Evolutionary conservation across 2,888 invertebrate genomes (phyloP).

Genomic region (Pteria penguin): DNA sequence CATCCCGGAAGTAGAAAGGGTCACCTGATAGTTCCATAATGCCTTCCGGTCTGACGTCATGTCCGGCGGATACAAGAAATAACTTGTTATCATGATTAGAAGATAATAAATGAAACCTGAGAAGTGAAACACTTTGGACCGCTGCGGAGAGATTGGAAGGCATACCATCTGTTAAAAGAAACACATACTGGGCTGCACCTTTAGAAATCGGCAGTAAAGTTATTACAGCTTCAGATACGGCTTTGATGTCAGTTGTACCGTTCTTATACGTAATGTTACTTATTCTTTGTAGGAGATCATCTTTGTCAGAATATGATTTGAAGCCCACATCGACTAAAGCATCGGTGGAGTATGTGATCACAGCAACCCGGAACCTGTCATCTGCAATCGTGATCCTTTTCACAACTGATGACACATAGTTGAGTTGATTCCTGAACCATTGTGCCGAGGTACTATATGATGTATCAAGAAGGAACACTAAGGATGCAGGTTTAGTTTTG

Average conservation of each 20-base stretch:
- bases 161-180: constrained; percentile 24
- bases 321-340: not conserved
- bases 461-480: constrained; percentile 5
- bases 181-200: constrained; percentile 1
- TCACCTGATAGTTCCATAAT: not conserved
- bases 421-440: constrained; percentile 2
- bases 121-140: not conserved
- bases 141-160: constrained; percentile 5
- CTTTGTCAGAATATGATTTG: constrained; percentile 14
- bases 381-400: not conserved
- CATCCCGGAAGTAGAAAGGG: not conserved
- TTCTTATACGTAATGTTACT: constrained; percentile 2
- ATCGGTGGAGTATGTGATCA: constrained; percentile 1
- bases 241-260: constrained; percentile 12
- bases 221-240: not conserved
- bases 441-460: constrained; percentile 1
- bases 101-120: not conserved
- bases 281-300: not conserved
- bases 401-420: not conserved
- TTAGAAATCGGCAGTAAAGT: not conserved
- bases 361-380: constrained; percentile 8
- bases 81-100: constrained; percentile 1
- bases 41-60: constrained; percentile 20
- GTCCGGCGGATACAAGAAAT: not conserved
- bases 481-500: constrained; percentile 2